Evolutionary conservation across 2,888 invertebrate genomes (phyloP), one percentile per base, ranked within the genome.

Genomic region (Sthenelais limicola): DNA sequence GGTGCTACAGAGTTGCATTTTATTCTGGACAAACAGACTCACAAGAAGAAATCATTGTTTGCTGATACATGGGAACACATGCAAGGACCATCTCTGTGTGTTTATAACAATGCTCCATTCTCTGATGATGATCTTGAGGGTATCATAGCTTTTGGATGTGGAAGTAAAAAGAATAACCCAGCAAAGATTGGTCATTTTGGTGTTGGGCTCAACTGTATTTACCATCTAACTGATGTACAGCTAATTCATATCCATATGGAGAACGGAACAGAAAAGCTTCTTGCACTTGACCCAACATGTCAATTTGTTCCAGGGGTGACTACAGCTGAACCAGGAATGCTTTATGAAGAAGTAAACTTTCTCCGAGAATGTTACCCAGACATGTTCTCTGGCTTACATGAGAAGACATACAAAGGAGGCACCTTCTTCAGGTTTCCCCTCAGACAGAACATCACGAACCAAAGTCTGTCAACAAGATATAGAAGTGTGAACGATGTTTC

Each of bases 1-100:
- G 56, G 56, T 18, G 56, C 56, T 1, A 56, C 9, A 15, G 56
- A 56, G 35, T 33, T 56, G n/a, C 56, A 56, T 24, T 56, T 56
- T 15, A 56, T 28, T 12, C 33, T 56, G 30, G 56, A 56, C 24
- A 32, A 32, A 12, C 32, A 35, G 30, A 4, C 30, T 2, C 56
- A 56, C 30, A 12, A 4, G 12, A 32, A 4, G 7, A 32, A 4
- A 7, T 15, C n/a, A 21, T 32, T 30, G 15, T 56, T 56, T 56
- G 33, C n/a, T 32, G n/a, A 56, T 12, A 35, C n/a, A 56, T 56
- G 56, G 56, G 35, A 32, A 18, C 15, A 24, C 1, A 12, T 32
- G 33, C 33, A 56, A 15, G 56, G 56, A 32, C 56, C 56, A 56
- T n/a, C n/a, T 56, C 30, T 56, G 4, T 56, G 56, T 56, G 56